phyloP scores from a whole-genome alignment of 2,113 vertebrate species.

The Onychostoma macrolepis region DNA sequence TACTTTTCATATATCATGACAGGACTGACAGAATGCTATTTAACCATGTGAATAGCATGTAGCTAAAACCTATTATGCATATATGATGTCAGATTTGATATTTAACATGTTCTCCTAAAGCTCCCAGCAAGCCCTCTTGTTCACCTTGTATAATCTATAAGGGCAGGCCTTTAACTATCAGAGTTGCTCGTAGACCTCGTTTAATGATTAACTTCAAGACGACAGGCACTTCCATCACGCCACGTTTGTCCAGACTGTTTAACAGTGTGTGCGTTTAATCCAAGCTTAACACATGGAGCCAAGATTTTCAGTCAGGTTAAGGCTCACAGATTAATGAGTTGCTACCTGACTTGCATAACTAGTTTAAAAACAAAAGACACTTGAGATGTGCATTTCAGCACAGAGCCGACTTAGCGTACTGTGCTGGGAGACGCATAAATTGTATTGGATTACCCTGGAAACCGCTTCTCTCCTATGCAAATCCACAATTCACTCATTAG shows the following conservation, averaged over 20 bases:
- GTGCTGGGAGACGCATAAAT: background rate
- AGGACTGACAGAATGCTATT: background rate
- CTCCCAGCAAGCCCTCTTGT: background rate
- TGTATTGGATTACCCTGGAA: constrained; percentile 43
- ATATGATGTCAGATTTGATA: background rate
- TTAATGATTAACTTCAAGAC: constrained; percentile 37
- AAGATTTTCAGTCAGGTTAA: constrained; percentile 11
- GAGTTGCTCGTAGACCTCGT: background rate
- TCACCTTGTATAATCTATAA: constrained; percentile 3
- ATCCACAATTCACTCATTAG: constrained; percentile 26
- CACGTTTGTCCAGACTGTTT: constrained; percentile 11
- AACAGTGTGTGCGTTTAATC: constrained; percentile 6
- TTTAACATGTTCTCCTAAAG: background rate
- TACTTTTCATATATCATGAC: background rate
- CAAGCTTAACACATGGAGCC: constrained; percentile 13
- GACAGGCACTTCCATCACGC: constrained; percentile 28
- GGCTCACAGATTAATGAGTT: constrained; percentile 22
- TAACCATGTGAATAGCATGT: background rate
- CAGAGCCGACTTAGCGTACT: constrained; percentile 15
- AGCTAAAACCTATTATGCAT: background rate
- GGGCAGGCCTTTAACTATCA: background rate
- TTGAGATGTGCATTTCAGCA: constrained; percentile 27
- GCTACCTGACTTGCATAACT: constrained; percentile 35
- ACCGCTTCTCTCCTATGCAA: constrained; percentile 39
- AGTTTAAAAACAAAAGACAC: constrained; percentile 23